These are phyloP conservation scores for Aplysina aerophoba DNA, from an alignment of 37 sponge, comb jelly and placozoan genomes.

Conservation along the genomic window DNA sequence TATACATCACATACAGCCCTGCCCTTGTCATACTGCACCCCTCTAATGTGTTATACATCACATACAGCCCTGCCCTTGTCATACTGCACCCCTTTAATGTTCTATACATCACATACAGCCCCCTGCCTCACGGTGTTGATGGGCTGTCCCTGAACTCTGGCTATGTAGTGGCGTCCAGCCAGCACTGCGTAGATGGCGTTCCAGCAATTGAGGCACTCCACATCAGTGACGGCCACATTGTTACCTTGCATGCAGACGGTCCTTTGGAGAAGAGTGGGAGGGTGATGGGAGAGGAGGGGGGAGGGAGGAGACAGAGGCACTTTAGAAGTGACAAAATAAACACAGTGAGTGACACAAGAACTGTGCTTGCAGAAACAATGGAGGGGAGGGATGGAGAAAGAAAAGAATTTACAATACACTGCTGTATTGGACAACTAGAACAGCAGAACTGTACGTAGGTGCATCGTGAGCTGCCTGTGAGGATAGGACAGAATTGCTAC, in stretches of 20 bases:
- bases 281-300: neutral
- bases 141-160: slow-evolving; percentile 61
- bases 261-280: neutral
- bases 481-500: too few relatives aligned
- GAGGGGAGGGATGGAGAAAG: neutral
- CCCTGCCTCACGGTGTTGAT: slow-evolving; percentile 45
- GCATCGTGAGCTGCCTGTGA: too few relatives aligned
- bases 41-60: neutral
- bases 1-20: too few relatives aligned
- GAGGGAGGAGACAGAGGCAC: neutral
- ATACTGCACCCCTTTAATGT: too few relatives aligned
- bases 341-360: too few relatives aligned
- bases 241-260: slow-evolving; percentile 39
- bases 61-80: neutral
- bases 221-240: slow-evolving; percentile 56
- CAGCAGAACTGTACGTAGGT: too few relatives aligned
- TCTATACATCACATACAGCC: neutral
- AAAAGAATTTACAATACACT: too few relatives aligned
- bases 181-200: slow-evolving; percentile 53
- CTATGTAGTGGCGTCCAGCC: slow-evolving; percentile 58
- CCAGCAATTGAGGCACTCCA: slow-evolving; percentile 65
- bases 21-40: too few relatives aligned
- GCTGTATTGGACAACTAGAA: too few relatives aligned
- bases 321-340: too few relatives aligned
- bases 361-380: neutral